Evolutionary conservation across 2,888 invertebrate genomes (phyloP).

Genomic region (Antheraea yamamai): DNA sequence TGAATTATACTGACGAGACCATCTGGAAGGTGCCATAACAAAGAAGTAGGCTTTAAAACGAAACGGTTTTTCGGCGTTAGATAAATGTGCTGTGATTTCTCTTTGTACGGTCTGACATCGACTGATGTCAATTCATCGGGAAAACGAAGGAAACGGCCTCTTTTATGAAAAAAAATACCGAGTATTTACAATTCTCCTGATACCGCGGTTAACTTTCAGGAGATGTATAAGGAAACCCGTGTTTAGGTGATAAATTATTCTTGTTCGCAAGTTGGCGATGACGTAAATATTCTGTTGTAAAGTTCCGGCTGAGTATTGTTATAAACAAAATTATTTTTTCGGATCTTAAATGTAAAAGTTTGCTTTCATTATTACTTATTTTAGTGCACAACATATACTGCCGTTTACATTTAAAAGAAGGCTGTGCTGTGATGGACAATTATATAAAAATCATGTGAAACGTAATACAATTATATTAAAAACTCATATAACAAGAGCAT

Average conservation of each 20-base stretch:
- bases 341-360: neutral
- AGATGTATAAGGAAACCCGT: conserved; percentile 36
- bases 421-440: neutral
- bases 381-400: neutral
- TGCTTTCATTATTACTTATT: neutral
- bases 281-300: conserved; percentile 30
- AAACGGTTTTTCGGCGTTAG: conserved; percentile 38
- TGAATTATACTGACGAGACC: conserved; percentile 25
- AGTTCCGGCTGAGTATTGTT: conserved; percentile 24
- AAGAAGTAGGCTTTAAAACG: conserved; percentile 43
- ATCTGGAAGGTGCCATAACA: conserved; percentile 29
- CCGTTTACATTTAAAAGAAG: neutral
- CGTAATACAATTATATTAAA: neutral
- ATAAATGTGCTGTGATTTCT: conserved; percentile 54
- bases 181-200: conserved; percentile 48
- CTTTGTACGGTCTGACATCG: conserved; percentile 58
- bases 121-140: conserved; percentile 64
- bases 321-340: neutral
- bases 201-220: conserved; percentile 33
- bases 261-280: conserved; percentile 29
- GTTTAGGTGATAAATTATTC: conserved; percentile 40
- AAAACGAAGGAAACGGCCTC: conserved; percentile 56
- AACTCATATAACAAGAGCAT: neutral
- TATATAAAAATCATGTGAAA: neutral
- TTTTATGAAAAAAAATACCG: conserved; percentile 49